Evolutionary conservation across 2,797 vertebrate genomes (phyloP), one percentile per base, ranked within the genome.

Genomic region (Florisuga fusca): DNA sequence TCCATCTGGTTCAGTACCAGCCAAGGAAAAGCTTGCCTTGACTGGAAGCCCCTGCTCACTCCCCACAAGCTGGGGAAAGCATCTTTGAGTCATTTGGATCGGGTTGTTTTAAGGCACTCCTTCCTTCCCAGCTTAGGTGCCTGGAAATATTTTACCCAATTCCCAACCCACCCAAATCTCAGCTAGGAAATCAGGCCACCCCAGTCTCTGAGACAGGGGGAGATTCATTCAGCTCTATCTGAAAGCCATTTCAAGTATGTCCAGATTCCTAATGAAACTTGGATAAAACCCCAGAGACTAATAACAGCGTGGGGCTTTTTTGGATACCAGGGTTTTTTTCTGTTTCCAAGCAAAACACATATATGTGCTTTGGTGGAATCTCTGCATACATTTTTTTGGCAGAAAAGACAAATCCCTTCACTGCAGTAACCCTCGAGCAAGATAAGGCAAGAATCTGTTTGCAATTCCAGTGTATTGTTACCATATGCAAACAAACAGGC

Each of bases 281-380:
- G 94, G 95, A 87, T 84, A 94, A 96, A 96, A 33, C 86, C 74
- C 74, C 54, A 48, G 95, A 89, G 94, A 96, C 96, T 97, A 98
- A 95, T 94, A 96, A 94, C 93, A 81, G 80, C 15, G 53, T 53
- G 53, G 73, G 67, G 85, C 72, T 95, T 97, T 97, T 93, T 91
- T 73, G 33, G 87, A 97, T 94, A 55, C 71, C 62, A 46, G 25
- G 48, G 4, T 6, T 43, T 73, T 73, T 73, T 83, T 94, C 94
- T 95, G 91, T 95, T 96, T 97, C 97, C 95, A 97, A 96, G 92
- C 97, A 93, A 94, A 96, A 93, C 91, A 95, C n/a, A 84, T 68
- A 80, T 71, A 31, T 82, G 66, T 54, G 87, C 89, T 83, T 88
- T 34, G 67, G 71, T 95, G 90, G 93, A 94, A 96, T 94, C 85